Evolutionary conservation across 2,888 invertebrate species (phyloP).

Genomic region (Eurytoma californica): DNA sequence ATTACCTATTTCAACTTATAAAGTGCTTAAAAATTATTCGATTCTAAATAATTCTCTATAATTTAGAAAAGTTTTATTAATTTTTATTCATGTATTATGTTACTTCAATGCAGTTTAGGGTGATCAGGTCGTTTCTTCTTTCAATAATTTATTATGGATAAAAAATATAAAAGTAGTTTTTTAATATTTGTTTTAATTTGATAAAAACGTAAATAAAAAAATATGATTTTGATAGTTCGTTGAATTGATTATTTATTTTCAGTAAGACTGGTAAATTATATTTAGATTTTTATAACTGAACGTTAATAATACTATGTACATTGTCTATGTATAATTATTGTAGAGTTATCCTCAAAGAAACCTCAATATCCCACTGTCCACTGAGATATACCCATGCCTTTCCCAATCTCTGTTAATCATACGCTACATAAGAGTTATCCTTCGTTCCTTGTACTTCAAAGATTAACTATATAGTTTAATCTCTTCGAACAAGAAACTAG

Average conservation of each 20-base stretch:
- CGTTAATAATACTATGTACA: not conserved
- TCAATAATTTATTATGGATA: constrained; percentile 28
- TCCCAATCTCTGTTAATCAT: too few species aligned
- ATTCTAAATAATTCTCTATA: not conserved
- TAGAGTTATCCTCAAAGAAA: too few species aligned
- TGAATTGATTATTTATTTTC: not conserved
- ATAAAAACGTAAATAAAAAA: not conserved
- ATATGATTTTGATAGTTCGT: not conserved
- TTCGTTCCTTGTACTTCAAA: too few species aligned
- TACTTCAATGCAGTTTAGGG: not conserved
- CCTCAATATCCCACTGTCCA: too few species aligned
- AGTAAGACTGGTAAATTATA: not conserved
- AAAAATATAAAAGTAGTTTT: constrained; percentile 21
- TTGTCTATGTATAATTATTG: too few species aligned
- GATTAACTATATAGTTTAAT: too few species aligned
- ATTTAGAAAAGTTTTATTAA: not conserved
- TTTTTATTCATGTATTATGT: constrained; percentile 7
- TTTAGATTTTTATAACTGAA: not conserved
- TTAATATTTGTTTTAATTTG: not conserved
- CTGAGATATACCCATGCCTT: too few species aligned
- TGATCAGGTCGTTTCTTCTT: constrained; percentile 40
- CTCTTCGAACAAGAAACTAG: too few species aligned
- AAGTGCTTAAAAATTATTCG: too few species aligned
- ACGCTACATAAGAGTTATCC: too few species aligned
- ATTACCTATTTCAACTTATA: too few species aligned